A percentile compares a stretch with the other conserved stretches of the same genome.
Evolutionary conservation across 1,140 invertebrate species (phyloP).

Genomic region (Caenorhabditis remanei): DNA sequence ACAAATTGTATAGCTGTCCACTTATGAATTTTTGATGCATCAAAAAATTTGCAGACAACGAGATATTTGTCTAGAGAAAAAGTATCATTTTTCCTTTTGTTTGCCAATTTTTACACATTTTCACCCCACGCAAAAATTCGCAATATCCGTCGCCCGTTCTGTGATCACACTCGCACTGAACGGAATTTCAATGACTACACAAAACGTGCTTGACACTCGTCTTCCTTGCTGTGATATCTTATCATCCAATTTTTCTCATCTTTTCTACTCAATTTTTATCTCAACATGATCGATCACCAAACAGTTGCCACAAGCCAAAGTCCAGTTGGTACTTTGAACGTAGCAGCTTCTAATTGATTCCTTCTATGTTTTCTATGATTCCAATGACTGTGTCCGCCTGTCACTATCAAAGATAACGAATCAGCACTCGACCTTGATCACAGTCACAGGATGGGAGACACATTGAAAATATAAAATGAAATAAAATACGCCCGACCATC

Average conservation of each 20-base stretch:
- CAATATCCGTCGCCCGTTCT: neutral
- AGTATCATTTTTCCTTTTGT: neutral
- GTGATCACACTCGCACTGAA: neutral
- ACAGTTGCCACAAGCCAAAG: constrained; percentile 22
- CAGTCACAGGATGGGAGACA: constrained; percentile 15
- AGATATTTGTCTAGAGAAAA: no score
- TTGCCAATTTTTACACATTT: neutral
- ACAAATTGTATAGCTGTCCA: no score
- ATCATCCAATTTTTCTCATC: neutral
- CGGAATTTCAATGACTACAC: neutral
- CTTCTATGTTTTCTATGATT: neutral
- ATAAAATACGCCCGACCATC: constrained; percentile 48
- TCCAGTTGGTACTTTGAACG: constrained; percentile 29
- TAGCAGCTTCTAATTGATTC: constrained; percentile 27
- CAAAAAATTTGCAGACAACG: no score
- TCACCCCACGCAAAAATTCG: neutral
- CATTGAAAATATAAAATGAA: neutral
- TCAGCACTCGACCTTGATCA: neutral
- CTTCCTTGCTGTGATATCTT: constrained; percentile 27
- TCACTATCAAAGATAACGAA: neutral
- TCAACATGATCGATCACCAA: constrained; percentile 34
- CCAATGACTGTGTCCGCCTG: neutral
- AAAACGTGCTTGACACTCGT: constrained; percentile 12
- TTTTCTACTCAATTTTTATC: constrained; percentile 3
- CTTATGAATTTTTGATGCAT: no score